phyloP scores from a whole-genome alignment of 1,140 invertebrate genomes.

The Drosophila kepulauana region DNA sequence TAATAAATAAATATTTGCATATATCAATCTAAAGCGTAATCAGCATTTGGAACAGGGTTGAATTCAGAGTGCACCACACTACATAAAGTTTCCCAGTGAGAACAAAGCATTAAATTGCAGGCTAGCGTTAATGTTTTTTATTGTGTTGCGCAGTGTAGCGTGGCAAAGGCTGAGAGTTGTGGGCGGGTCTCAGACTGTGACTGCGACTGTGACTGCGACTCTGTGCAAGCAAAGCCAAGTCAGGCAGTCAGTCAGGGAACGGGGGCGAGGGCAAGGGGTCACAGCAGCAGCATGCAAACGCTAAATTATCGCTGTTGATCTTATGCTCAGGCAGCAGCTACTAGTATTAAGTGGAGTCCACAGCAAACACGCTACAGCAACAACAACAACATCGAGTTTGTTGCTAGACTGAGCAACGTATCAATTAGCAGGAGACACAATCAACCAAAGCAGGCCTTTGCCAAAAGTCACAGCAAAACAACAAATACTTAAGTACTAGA shows the following conservation, averaged over 20 bases:
- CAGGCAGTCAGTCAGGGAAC: not conserved
- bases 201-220: no score
- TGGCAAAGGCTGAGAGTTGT: conserved; percentile 38
- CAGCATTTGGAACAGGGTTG: not conserved
- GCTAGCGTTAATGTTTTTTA: conserved; percentile 11
- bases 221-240: no score
- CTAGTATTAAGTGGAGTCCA: conserved; percentile 42
- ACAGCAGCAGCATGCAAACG: conserved; percentile 42
- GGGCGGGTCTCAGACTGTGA: conserved; percentile 26
- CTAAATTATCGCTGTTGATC: conserved; percentile 54
- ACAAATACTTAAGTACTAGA: not conserved
- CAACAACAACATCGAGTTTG: conserved; percentile 28
- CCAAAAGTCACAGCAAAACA: conserved; percentile 6
- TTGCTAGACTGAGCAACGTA: conserved; percentile 44
- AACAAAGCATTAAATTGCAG: conserved; percentile 49
- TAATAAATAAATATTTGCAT: conserved; percentile 3
- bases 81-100: conserved; percentile 16
- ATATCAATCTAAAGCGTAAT: conserved; percentile 1
- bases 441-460: conserved; percentile 10
- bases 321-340: conserved; percentile 38
- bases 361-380: conserved; percentile 24
- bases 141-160: conserved; percentile 42
- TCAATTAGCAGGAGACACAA: conserved; percentile 64
- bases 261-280: conserved; percentile 7
- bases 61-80: not conserved